Evolutionary conservation across 2,113 vertebrate species (phyloP).

Genomic region (Melanerpes formicivorus): DNA sequence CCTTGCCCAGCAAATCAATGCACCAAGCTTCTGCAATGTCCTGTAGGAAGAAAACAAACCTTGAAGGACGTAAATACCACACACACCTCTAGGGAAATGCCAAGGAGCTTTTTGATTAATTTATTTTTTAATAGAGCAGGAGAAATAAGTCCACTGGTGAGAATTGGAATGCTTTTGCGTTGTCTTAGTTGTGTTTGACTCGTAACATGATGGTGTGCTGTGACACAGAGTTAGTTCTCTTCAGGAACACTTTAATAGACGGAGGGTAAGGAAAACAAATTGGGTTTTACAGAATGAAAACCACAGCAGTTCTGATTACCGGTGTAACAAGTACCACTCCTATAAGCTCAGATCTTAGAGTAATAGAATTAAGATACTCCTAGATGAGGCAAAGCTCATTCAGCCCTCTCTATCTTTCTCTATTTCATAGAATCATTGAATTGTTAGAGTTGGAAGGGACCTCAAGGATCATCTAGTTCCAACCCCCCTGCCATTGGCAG

Average conservation of each 20-base stretch:
- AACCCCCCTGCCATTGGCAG: too few species aligned
- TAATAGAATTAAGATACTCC: neutral
- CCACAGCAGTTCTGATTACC: neutral
- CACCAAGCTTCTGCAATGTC: neutral
- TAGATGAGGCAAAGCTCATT: neutral
- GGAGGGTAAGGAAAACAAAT: neutral
- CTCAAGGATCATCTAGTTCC: too few species aligned
- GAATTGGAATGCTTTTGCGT: neutral
- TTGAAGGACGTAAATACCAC: rapidly evolving
- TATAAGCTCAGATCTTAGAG: neutral
- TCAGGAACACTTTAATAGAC: neutral
- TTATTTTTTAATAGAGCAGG: neutral
- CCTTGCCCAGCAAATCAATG: neutral
- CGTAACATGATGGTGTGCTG: neutral
- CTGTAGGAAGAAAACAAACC: neutral
- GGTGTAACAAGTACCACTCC: neutral
- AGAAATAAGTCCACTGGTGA: neutral
- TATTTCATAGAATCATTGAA: neutral
- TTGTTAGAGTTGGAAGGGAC: too few species aligned
- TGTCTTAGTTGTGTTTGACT: neutral
- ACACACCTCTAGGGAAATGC: neutral
- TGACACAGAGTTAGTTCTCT: neutral
- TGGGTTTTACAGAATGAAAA: neutral
- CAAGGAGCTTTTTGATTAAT: neutral
- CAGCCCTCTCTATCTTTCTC: neutral